These are phyloP conservation scores for Acanthacorydalis orientalis DNA, from an alignment of 2,888 invertebrate genomes.

Conservation along the genomic window DNA sequence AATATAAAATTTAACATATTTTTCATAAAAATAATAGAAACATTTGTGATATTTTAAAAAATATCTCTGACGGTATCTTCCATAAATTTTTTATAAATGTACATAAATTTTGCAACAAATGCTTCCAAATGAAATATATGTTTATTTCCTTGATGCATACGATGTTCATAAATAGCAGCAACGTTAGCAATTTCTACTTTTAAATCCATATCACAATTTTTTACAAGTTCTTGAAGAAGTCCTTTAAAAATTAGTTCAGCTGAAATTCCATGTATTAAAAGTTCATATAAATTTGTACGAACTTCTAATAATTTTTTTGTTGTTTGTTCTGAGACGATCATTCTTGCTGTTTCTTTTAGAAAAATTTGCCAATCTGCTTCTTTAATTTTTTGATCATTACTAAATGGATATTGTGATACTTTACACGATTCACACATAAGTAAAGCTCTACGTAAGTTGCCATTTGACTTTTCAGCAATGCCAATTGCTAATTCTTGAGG, in stretches of 20 bases:
- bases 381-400: slow-evolving; percentile 57
- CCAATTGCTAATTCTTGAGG: slow-evolving; percentile 59
- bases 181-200: slow-evolving; percentile 70
- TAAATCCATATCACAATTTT: slow-evolving; percentile 78
- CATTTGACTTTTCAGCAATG: slow-evolving; percentile 61
- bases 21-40: too few relatives aligned
- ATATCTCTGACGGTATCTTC: slow-evolving; percentile 49
- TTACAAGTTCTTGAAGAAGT: slow-evolving; percentile 65
- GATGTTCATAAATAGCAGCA: slow-evolving; percentile 85
- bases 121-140: slow-evolving; percentile 94
- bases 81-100: slow-evolving; percentile 76
- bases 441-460: slow-evolving; percentile 84
- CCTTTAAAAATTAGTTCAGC: slow-evolving; percentile 81
- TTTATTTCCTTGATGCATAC: slow-evolving; percentile 83
- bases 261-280: slow-evolving; percentile 88
- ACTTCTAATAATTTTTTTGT: slow-evolving; percentile 72
- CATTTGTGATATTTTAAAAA: too few relatives aligned
- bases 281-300: slow-evolving; percentile 77
- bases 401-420: slow-evolving; percentile 81
- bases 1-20: too few relatives aligned
- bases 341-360: slow-evolving; percentile 68
- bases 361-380: slow-evolving; percentile 90
- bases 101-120: slow-evolving; percentile 94
- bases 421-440: slow-evolving; percentile 88
- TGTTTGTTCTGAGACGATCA: slow-evolving; percentile 75